phyloP scores from a whole-genome alignment of 2,113 vertebrate genomes.

The Panurus biarmicus region DNA sequence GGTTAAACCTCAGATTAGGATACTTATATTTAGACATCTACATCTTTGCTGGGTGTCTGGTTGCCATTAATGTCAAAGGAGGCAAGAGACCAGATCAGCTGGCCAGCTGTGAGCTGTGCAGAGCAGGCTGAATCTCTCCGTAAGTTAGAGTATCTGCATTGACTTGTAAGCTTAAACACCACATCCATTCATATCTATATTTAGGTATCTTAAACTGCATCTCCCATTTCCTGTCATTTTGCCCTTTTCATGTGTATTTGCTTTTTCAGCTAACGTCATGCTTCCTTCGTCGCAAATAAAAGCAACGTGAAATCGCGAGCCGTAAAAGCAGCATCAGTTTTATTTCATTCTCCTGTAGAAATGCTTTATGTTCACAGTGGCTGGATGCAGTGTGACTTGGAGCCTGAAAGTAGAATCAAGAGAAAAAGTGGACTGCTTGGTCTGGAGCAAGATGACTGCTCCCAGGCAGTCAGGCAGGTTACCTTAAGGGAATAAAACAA shows the following conservation, averaged over 20 bases:
- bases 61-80: background rate
- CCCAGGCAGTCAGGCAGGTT: background rate
- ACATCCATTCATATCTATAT: background rate
- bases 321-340: background rate
- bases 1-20: background rate
- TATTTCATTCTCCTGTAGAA: background rate
- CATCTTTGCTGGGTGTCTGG: background rate
- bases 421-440: background rate
- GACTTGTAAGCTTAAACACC: background rate
- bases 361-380: background rate
- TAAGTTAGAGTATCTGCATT: background rate
- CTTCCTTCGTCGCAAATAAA: background rate
- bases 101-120: background rate
- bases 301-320: background rate
- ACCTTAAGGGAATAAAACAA: background rate
- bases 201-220: background rate
- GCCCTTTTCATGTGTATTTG: background rate
- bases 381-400: background rate
- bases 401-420: background rate
- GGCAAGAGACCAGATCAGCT: background rate
- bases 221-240: background rate
- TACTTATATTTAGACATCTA: background rate
- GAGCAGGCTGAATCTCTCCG: background rate
- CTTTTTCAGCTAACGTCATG: background rate
- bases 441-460: background rate